Percentiles rank a stretch among this genome's conserved stretches.
Evolutionary conservation across 2,888 invertebrate species (phyloP).

Genomic region (Meganola albula): DNA sequence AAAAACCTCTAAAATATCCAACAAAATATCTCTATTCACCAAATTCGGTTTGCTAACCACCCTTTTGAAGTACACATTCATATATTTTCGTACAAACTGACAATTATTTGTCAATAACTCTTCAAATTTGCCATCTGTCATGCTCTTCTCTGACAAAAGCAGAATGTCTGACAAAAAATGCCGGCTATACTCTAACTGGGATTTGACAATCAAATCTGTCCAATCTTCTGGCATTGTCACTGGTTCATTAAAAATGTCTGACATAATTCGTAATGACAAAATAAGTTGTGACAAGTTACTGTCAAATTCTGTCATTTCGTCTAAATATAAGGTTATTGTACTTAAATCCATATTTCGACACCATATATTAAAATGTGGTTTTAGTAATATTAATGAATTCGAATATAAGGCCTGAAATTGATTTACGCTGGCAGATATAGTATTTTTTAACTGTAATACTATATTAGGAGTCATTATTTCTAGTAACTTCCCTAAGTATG

Average conservation of each 20-base stretch:
- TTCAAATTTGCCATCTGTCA: conserved; percentile 23
- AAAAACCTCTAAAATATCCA: conserved; percentile 33
- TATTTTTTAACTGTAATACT: too few species aligned
- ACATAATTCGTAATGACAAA: conserved; percentile 27
- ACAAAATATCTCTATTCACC: conserved; percentile 21
- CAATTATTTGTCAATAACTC: conserved; percentile 23
- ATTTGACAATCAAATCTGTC: conserved; percentile 3
- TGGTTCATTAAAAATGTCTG: conserved; percentile 17
- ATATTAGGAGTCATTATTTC: conserved; percentile 22
- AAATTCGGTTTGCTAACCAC: conserved; percentile 3
- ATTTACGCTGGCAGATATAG: too few species aligned
- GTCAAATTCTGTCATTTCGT: conserved; percentile 24
- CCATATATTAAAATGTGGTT: too few species aligned
- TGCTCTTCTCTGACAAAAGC: conserved; percentile 29
- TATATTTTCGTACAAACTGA: conserved; percentile 19
- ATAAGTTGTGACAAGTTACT: conserved; percentile 7
- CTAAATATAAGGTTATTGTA: conserved; percentile 28
- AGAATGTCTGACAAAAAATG: conserved; percentile 31
- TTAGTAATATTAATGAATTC: too few species aligned
- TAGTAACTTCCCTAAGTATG: conserved; percentile 28
- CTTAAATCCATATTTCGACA: conserved; percentile 22
- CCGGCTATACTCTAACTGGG: conserved; percentile 7
- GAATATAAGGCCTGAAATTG: too few species aligned
- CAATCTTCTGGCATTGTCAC: conserved; percentile 8
- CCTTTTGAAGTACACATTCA: conserved; percentile 21